phyloP scores from a whole-genome alignment of 2,888 invertebrate species.

The Hymenopus coronatus region DNA sequence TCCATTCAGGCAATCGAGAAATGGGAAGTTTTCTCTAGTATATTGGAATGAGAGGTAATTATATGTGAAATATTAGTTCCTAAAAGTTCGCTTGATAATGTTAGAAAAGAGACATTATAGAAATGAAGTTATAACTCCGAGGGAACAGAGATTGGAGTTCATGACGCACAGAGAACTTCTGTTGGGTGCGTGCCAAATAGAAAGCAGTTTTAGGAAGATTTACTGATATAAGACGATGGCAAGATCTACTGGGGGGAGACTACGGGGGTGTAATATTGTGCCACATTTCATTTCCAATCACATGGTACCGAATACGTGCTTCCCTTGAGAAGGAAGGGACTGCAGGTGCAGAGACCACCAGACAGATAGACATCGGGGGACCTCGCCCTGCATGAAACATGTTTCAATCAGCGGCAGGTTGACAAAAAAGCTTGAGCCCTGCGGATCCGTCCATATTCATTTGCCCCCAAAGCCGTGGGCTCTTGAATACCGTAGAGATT shows the following conservation, averaged over 20 bases:
- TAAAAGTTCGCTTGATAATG: too few relatives aligned
- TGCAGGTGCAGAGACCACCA: background rate
- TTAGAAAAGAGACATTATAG: background rate
- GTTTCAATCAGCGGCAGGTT: background rate
- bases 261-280: background rate
- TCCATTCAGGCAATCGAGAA: too few relatives aligned
- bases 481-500: background rate
- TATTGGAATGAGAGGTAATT: too few relatives aligned
- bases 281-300: background rate
- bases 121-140: background rate
- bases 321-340: background rate
- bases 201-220: background rate
- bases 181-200: background rate
- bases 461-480: background rate
- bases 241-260: background rate
- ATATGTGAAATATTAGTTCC: too few relatives aligned
- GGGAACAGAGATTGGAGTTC: background rate
- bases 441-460: background rate
- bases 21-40: too few relatives aligned
- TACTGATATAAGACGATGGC: background rate
- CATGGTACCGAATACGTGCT: background rate
- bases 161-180: background rate
- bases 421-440: background rate
- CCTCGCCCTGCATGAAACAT: background rate
- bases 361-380: background rate